Evolutionary conservation across 2,888 invertebrate genomes (phyloP), one percentile per base, ranked within the genome.

Genomic region (Drosophila neotestacea): DNA sequence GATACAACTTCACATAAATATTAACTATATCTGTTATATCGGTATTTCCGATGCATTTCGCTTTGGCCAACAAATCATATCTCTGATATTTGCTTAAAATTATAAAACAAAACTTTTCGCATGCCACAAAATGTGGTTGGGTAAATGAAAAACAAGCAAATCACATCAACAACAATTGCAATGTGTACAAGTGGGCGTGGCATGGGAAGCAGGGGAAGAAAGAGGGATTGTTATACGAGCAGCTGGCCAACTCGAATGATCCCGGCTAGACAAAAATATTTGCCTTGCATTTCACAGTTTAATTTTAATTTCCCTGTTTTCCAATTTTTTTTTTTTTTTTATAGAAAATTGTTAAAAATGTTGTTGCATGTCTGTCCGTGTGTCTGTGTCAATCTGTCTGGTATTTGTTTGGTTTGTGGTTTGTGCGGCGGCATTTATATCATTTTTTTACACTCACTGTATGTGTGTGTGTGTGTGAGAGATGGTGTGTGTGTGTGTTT

Each of bases 61-160:
- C 27, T 32, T 32, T 62, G 47, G 10, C 9, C 16, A 52, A 42
- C 47, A 44, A 68, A 58, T 61, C 61, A 36, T 61, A 58, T 58
- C 67, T 55, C 50, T 30, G 62, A 56, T 83, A 80, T 83, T 83
- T 83, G 83, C 80, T 83, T 85, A 80, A 83, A 85, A 83, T 83
- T 85, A 83, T 83, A 70, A 73, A 83, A 70, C 85, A 80, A 73
- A 80, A 80, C 73, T 82, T 69, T 67, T 42, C 9, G 66, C 74
- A 52, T 69, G 64, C 77, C 75, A 69, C 85, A 70, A 85, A 85
- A 73, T 85, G 82, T 68, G 85, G 77, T 70, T 77, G 79, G 59
- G 61, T 66, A 74, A 87, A 83, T 85, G 88, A 72, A 84, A 84
- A 88, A 75, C 80, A 84, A 88, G 88, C 88, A 84, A 81, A 85